Evolutionary conservation across 2,888 invertebrate species (phyloP), one percentile per base, ranked within the genome.

Genomic region (Morpho deidamia): DNA sequence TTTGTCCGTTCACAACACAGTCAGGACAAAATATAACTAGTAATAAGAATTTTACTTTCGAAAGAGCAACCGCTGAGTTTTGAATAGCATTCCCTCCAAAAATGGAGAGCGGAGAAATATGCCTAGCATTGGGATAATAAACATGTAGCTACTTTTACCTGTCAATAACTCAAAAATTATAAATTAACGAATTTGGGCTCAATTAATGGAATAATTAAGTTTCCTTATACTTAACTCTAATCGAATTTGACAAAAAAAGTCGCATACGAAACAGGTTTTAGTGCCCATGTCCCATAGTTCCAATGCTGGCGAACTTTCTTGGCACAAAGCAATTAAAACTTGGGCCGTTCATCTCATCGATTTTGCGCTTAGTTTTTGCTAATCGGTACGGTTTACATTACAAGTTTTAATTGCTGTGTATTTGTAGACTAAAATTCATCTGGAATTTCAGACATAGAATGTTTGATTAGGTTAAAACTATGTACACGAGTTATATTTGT

Each of bases 321-420:
- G 42, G 42, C 42, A 63, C 59, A 71, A 80, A 82, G 75, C 76
- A 81, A 83, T 83, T 83, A 80, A 83, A 83, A 83, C 70, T 83
- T 80, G 61, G 64, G 57, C 69, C 71, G 76, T 81, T 78, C 74
- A 76, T 82, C 76, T 75, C 67, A 71, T 74, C 75, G 70, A 72
- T 71, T 66, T 58, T 59, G 61, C 60, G 65, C 62, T 65, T 73
- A 75, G 76, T 82, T 83, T 83, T 82, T 83, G 79, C 71, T 76
- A 79, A 81, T 78, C 76, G 69, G n/a, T 68, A 68, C 68, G 68
- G 69, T 69, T 56, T 54, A 56, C 71, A 58, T 72, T 72, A 75
- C 62, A 83, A 82, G 70, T 81, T 82, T 82, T 81, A 81, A 81
- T 82, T 81, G 74, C 71, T 44, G 44, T 38, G 44, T 51, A 46